Evolutionary conservation across 2,888 invertebrate genomes (phyloP), one percentile per base, ranked within the genome.

Genomic region (Amaurobius ferox): DNA sequence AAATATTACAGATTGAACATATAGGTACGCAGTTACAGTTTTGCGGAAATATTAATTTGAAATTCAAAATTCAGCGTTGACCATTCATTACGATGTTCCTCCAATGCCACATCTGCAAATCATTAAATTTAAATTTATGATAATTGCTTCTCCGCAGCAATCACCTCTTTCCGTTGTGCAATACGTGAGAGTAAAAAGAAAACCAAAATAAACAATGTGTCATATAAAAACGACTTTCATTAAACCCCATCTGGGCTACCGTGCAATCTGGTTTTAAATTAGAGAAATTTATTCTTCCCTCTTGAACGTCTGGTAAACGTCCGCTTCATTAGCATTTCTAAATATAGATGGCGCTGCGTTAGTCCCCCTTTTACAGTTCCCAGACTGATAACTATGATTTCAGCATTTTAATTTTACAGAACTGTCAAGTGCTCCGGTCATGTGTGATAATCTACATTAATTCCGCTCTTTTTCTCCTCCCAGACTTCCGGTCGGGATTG

Each of bases 271-370:
- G 55, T 55, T 23, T 23, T 23, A 55, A 55, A n/a, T 44, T 44
- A 44, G 2, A 2, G 16, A 44, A 44, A 2, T 44, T 16, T n/a
- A 55, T 55, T 55, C 23, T 55, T 19, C 11, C 5, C 23, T 23
- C 16, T 55, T 6, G 23, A 55, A 30, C 19, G 71, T 71, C 48
- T 48, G 35, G 26, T 0, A 26, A n/a, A 62, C 68, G 68, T 74
- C 73, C 73, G 61, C 29, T 62, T n/a, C 39, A 55, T 67, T 48
- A 72, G 1, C 62, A 40, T 72, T 68, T 40, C 40, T 61, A 48
- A 55, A 39, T 29, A 71, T 68, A 80, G 80, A 74, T 74, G 80
- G 80, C 80, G 80, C 62, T 11, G 62, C 74, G 13, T 30, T 74
- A 26, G 13, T 40, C 64, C 30, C 40, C 32, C 30, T 71, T 26